These are phyloP conservation scores for Machaerirhynchus nigripectus DNA, from an alignment of 2,113 vertebrate genomes.

Conservation along the genomic window DNA sequence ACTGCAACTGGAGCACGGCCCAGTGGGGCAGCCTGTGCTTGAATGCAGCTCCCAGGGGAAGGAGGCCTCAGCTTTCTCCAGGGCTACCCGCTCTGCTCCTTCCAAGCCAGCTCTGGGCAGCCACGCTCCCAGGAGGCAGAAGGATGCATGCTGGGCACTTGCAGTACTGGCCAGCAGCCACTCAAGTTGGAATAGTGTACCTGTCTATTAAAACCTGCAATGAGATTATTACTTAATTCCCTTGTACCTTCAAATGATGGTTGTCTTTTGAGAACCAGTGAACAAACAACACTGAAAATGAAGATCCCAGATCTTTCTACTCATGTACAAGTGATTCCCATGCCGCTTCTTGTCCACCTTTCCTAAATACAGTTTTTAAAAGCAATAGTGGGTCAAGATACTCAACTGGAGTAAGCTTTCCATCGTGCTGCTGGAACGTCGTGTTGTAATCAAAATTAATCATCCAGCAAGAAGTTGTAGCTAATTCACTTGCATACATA, in stretches of 20 bases:
- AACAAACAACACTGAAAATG: background rate
- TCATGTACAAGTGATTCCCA: background rate
- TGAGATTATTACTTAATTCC: background rate
- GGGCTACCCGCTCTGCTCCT: background rate
- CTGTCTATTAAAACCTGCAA: background rate
- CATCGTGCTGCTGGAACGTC: background rate
- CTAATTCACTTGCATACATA: background rate
- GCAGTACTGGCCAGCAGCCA: background rate
- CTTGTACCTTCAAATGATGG: background rate
- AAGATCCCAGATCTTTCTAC: background rate
- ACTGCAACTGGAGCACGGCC: background rate
- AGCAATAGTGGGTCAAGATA: background rate
- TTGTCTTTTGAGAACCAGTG: background rate
- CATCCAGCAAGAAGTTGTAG: background rate
- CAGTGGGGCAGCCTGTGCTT: background rate
- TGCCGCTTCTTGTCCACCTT: background rate
- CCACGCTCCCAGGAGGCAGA: background rate
- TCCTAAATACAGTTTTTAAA: background rate
- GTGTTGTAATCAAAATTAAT: background rate
- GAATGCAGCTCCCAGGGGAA: background rate
- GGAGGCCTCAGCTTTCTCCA: background rate
- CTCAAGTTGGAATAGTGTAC: background rate
- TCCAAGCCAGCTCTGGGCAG: background rate
- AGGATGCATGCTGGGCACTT: background rate
- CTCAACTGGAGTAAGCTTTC: background rate